Evolutionary conservation across 2,888 invertebrate species (phyloP).

Genomic region (Allygus modestus): DNA sequence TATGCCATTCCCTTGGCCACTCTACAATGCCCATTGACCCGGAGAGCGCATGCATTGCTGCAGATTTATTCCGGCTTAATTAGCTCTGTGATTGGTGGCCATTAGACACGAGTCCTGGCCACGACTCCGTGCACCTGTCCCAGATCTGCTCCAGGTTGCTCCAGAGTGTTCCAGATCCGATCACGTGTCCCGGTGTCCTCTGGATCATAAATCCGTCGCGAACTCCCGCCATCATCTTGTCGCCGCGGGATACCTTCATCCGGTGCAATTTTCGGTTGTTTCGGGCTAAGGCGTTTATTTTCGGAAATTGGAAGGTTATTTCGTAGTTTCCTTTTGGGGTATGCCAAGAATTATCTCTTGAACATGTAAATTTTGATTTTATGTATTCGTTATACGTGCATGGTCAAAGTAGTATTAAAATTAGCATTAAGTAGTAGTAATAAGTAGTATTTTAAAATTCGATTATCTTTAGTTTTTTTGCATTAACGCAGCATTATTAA

Average conservation of each 20-base stretch:
- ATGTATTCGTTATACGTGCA: too few species aligned
- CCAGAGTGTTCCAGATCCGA: too few species aligned
- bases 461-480: too few species aligned
- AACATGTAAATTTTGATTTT: too few species aligned
- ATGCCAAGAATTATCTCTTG: too few species aligned
- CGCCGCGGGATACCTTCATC: neutral
- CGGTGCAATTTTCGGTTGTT: neutral
- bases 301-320: neutral
- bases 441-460: too few species aligned
- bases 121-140: conserved; percentile 20
- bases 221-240: neutral
- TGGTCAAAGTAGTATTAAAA: too few species aligned
- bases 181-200: conserved; percentile 3
- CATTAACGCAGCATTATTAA: too few species aligned
- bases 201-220: neutral
- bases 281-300: neutral
- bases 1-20: too few species aligned
- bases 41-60: neutral
- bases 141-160: conserved; percentile 10
- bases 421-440: too few species aligned
- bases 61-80: conserved; percentile 33
- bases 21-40: too few species aligned
- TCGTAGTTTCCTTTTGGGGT: too few species aligned
- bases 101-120: conserved; percentile 7
- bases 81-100: conserved; percentile 38